phyloP scores from a whole-genome alignment of 1,140 invertebrate species.

The Thrips palmi region DNA sequence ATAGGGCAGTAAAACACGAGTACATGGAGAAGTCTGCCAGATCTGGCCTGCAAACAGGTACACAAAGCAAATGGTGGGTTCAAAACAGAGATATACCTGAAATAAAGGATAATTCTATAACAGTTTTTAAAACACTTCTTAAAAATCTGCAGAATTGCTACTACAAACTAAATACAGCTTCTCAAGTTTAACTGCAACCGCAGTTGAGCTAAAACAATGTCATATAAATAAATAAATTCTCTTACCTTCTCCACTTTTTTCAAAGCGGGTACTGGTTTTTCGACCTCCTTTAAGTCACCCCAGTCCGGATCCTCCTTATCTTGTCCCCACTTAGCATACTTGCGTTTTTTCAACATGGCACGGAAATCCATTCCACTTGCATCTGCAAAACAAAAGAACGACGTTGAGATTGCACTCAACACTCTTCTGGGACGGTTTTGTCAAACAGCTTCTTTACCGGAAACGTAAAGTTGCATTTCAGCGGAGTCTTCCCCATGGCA shows the following conservation, averaged over 20 bases:
- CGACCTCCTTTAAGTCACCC: constrained; percentile 82
- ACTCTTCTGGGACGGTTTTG: neutral
- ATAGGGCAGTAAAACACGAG: too few species aligned
- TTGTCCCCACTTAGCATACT: constrained; percentile 84
- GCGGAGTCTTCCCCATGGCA: constrained; percentile 85
- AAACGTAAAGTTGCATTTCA: constrained; percentile 89
- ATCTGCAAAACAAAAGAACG: constrained; percentile 33
- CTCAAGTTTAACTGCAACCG: neutral
- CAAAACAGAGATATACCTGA: neutral
- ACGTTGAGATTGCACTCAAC: neutral
- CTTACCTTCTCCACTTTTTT: constrained; percentile 86
- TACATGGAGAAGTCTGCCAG: too few species aligned
- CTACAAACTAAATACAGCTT: constrained; percentile 1
- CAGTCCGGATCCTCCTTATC: constrained; percentile 80
- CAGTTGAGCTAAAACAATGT: neutral
- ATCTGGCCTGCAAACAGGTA: too few species aligned
- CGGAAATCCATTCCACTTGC: constrained; percentile 97
- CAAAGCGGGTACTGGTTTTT: constrained; percentile 62
- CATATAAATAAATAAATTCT: constrained; percentile 10
- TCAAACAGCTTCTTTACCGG: constrained; percentile 41
- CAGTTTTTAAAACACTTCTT: neutral
- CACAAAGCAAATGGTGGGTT: neutral
- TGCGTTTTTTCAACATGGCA: constrained; percentile 90
- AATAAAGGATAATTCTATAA: neutral
- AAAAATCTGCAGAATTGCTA: neutral